phyloP scores from a whole-genome alignment of 2,888 invertebrate species.

The Pharmacophagus antenor region DNA sequence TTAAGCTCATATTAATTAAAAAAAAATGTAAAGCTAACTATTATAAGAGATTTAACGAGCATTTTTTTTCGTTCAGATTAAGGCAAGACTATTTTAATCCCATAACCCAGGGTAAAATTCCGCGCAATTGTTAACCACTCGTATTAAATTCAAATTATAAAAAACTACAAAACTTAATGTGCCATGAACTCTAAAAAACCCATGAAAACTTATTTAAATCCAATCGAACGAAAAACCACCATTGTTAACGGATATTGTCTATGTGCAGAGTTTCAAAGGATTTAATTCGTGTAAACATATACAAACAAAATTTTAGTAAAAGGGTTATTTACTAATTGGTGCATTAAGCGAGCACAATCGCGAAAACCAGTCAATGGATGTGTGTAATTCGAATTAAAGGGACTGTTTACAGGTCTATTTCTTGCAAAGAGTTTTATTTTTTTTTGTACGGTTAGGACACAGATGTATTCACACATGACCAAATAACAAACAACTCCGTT shows the following conservation, averaged over 20 bases:
- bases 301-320: conserved; percentile 58
- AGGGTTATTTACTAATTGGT: conserved; percentile 74
- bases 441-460: conserved; percentile 53
- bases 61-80: neutral
- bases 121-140: conserved; percentile 39
- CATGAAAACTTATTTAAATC: conserved; percentile 49
- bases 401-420: conserved; percentile 69
- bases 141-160: conserved; percentile 34
- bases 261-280: conserved; percentile 56
- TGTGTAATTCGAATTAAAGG: conserved; percentile 75
- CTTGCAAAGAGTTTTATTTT: conserved; percentile 38
- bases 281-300: conserved; percentile 56
- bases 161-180: conserved; percentile 45
- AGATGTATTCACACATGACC: conserved; percentile 69
- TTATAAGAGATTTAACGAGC: neutral
- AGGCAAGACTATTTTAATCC: neutral
- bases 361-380: conserved; percentile 69
- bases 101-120: conserved; percentile 23
- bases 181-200: conserved; percentile 48
- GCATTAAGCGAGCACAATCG: conserved; percentile 61
- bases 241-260: conserved; percentile 65
- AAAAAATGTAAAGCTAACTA: neutral
- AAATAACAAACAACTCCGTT: conserved; percentile 49
- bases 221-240: conserved; percentile 53
- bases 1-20: too few species aligned